These are phyloP conservation scores for Cephonodes hylas DNA, from an alignment of 2,888 invertebrate genomes.

Conservation along the genomic window DNA sequence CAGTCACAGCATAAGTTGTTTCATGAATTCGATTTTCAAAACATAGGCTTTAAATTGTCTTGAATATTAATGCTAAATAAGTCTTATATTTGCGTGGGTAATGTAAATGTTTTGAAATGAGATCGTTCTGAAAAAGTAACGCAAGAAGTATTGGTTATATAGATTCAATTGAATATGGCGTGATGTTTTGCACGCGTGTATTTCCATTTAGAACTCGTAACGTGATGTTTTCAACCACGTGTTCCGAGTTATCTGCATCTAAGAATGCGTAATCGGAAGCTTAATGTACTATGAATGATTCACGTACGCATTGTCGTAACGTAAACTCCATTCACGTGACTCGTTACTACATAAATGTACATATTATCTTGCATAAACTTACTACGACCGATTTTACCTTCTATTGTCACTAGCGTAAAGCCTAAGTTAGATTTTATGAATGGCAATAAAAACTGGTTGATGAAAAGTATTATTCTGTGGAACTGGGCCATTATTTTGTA, in stretches of 20 bases:
- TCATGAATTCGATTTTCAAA: too few species aligned
- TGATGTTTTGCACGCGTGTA: neutral
- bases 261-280: neutral
- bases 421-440: neutral
- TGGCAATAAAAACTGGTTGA: neutral
- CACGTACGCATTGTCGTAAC: constrained; percentile 13
- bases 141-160: neutral
- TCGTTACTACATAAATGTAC: neutral
- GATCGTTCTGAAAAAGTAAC: too few species aligned
- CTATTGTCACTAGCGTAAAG: neutral
- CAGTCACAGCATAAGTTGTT: too few species aligned
- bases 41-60: too few species aligned
- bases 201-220: neutral
- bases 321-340: constrained; percentile 14
- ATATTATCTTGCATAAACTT: neutral
- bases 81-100: too few species aligned
- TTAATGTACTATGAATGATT: constrained; percentile 14
- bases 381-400: neutral
- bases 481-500: constrained; percentile 10
- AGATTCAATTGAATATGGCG: neutral
- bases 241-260: neutral
- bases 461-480: neutral
- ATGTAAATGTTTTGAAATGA: too few species aligned
- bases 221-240: neutral
- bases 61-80: too few species aligned